A percentile compares a stretch with the other conserved stretches of the same genome.
phyloP scores from a whole-genome alignment of 2,888 invertebrate genomes.

The Lymantria monacha region DNA sequence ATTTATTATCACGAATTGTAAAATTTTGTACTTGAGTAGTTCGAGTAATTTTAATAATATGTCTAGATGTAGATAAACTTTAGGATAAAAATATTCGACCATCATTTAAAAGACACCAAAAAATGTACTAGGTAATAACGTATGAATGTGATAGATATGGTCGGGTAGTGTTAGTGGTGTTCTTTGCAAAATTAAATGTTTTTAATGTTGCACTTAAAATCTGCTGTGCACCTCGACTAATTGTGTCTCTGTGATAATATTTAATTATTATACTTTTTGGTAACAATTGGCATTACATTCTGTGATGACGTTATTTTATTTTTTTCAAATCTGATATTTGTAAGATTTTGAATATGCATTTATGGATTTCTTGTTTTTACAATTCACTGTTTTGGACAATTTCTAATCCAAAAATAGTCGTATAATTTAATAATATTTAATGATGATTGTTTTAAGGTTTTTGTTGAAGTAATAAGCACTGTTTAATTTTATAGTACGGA shows the following conservation, averaged over 20 bases:
- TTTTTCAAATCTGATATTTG: constrained; percentile 11
- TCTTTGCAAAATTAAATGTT: constrained; percentile 35
- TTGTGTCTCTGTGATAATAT: constrained; percentile 63
- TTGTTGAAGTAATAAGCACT: too few relatives aligned
- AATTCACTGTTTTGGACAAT: too few relatives aligned
- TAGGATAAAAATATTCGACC: constrained; percentile 34
- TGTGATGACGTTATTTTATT: constrained; percentile 35
- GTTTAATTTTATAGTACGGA: too few relatives aligned
- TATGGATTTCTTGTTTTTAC: too few relatives aligned
- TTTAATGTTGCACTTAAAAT: constrained; percentile 48
- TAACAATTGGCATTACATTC: constrained; percentile 39
- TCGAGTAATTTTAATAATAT: constrained; percentile 23
- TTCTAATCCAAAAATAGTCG: too few relatives aligned
- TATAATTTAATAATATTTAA: too few relatives aligned
- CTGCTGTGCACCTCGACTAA: constrained; percentile 51
- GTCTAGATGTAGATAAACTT: constrained; percentile 27
- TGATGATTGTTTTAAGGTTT: too few relatives aligned
- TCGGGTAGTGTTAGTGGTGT: constrained; percentile 34
- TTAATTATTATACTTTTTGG: constrained; percentile 36
- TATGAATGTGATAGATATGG: constrained; percentile 54
- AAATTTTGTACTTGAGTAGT: constrained; percentile 31
- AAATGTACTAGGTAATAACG: constrained; percentile 52
- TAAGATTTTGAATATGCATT: constrained; percentile 10
- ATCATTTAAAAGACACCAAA: constrained; percentile 59
- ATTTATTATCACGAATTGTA: constrained; percentile 8